These are phyloP conservation scores for Autographa gamma DNA, from an alignment of 2,888 invertebrate genomes.

Conservation along the genomic window DNA sequence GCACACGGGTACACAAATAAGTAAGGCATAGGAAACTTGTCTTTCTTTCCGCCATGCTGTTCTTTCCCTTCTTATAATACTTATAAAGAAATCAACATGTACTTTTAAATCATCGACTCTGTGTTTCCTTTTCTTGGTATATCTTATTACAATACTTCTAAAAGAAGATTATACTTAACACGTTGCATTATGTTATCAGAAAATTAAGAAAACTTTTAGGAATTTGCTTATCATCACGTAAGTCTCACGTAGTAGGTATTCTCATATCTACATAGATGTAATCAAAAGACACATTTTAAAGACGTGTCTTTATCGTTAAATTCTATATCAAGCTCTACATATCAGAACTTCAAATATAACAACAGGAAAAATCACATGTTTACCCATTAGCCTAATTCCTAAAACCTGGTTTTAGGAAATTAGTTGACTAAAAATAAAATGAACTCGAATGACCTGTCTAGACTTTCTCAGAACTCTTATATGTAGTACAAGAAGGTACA, in stretches of 20 bases:
- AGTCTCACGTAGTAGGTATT: not conserved
- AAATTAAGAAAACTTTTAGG: not conserved
- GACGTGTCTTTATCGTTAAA: not conserved
- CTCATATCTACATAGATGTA: not conserved
- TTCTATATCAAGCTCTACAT: not conserved
- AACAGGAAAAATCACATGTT: not conserved
- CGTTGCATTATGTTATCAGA: not conserved
- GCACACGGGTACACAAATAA: no score
- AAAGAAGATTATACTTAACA: not conserved
- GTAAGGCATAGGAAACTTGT: no score
- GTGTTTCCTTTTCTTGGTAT: no score
- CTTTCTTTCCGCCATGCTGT: no score
- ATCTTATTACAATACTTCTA: not conserved
- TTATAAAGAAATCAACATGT: no score
- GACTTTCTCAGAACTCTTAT: constrained; percentile 16
- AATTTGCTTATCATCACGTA: not conserved
- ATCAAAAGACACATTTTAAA: not conserved
- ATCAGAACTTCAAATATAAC: not conserved
- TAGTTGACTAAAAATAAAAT: not conserved
- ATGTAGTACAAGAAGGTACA: no score
- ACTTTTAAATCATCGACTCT: no score
- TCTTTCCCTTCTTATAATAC: no score
- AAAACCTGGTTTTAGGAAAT: not conserved
- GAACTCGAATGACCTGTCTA: constrained; percentile 28
- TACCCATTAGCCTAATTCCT: not conserved